phyloP scores from a whole-genome alignment of 2,888 invertebrate genomes.

The Nudaria mundana region DNA sequence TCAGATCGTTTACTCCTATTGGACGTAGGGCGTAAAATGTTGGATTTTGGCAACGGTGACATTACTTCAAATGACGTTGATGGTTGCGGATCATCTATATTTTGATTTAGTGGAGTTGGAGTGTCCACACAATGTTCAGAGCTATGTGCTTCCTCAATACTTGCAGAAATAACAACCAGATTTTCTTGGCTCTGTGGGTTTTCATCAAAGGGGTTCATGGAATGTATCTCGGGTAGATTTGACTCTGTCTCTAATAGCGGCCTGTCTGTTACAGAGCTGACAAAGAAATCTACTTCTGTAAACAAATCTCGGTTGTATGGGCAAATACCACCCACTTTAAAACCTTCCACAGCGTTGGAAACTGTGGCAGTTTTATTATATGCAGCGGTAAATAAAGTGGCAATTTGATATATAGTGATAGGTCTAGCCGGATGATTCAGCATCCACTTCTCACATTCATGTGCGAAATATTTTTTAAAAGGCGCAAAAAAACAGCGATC shows the following conservation, averaged over 20 bases:
- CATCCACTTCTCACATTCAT: slow-evolving; percentile 13
- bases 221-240: neutral
- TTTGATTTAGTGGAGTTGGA: neutral
- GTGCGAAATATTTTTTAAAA: slow-evolving; percentile 18
- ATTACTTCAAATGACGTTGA: neutral
- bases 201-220: neutral
- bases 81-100: neutral
- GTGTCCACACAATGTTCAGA: neutral
- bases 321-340: slow-evolving; percentile 21
- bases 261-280: neutral
- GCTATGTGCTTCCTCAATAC: neutral
- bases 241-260: neutral
- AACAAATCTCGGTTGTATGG: slow-evolving; percentile 14
- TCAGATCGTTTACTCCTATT: neutral
- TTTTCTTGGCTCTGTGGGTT: neutral
- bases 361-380: slow-evolving; percentile 16
- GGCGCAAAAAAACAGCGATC: slow-evolving; percentile 18
- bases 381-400: slow-evolving; percentile 13
- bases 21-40: neutral
- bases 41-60: neutral
- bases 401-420: slow-evolving; percentile 14
- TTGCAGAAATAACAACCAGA: neutral
- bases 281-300: slow-evolving; percentile 12
- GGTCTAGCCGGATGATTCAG: slow-evolving; percentile 13
- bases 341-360: slow-evolving; percentile 18